Base-by-base conservation (phyloP, 2,888 invertebrate genomes). In the Callosobruchus maculatus region DNA sequence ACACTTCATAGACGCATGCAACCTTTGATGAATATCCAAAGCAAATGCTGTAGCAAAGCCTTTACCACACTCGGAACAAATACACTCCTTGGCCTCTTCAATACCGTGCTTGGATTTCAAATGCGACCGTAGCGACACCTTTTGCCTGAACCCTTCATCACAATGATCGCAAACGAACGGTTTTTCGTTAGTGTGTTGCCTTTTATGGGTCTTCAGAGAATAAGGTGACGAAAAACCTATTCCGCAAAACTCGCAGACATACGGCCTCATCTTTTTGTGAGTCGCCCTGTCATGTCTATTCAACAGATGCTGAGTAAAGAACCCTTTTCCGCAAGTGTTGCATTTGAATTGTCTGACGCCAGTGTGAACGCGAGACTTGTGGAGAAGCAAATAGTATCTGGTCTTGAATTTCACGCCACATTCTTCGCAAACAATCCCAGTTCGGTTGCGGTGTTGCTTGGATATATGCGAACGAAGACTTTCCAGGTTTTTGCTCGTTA, bases 391-490 rank as follows among this genome's bases (percentile, higher is more conserved):
- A 71, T 83, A 84, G 21, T 83, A 81, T 71, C 82, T 84, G 22
- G 80, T 80, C 70, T 82, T 77, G 74, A 83, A 85, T 31, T 78
- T 76, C 74, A 78, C 81, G 21, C 82, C 81, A 74, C 85, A 85
- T 68, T 81, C 77, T 73, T 84, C 83, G 77, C 85, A 85, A 72
- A 84, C 80, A 5, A 9, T 9, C n/a, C 79, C 78, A 9, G 81
- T 5, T 5, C 4, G 77, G 67, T 80, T 83, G 73, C 81, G 82
- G 74, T 85, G 85, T 73, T 82, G 81, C 73, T 85, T 83, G 72
- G 83, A 83, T 72, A 84, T 83, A 76, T 85, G 85, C 13, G 83
- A 83, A 21, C 83, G 77, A 71, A 85, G 77, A 77, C 85, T 84
- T 73, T 83, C 83, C 13, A 81, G 78, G 76, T 85, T 85, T 78